Percentiles rank a stretch among this genome's conserved stretches.
Conservation (phyloP, 2,888 invertebrate genomes). For the Cantharis lateralis region DNA sequence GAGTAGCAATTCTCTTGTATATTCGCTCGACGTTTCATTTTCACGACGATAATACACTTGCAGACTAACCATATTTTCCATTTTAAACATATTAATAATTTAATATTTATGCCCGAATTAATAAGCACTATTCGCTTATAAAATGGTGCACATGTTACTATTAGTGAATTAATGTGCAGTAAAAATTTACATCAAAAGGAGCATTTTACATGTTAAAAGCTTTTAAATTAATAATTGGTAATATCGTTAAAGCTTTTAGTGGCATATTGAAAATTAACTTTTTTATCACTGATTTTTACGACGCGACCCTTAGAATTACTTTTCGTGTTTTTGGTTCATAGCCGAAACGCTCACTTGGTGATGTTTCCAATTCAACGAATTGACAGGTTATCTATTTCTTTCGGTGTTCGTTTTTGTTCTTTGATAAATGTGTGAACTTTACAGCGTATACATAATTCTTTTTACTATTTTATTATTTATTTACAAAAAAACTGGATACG, state of each 20-base stretch:
- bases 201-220: neutral
- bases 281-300: constrained; percentile 1
- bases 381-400: constrained; percentile 28
- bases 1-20: neutral
- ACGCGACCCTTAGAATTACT: neutral
- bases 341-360: constrained; percentile 9
- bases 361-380: constrained; percentile 24
- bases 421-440: constrained; percentile 25
- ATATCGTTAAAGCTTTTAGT: neutral
- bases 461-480: constrained; percentile 3
- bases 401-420: constrained; percentile 11
- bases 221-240: neutral
- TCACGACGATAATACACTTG: neutral
- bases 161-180: neutral
- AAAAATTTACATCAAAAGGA: neutral
- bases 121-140: neutral
- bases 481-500: neutral
- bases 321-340: constrained; percentile 5
- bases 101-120: neutral
- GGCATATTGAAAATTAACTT: neutral
- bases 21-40: neutral
- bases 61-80: neutral
- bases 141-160: neutral
- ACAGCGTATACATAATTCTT: constrained; percentile 22
- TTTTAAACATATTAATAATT: neutral